A percentile compares a stretch with the other conserved stretches of the same genome.
These are phyloP conservation scores for Zootoca vivipara DNA, from an alignment of 2,113 vertebrate species.

Conservation along the genomic window DNA sequence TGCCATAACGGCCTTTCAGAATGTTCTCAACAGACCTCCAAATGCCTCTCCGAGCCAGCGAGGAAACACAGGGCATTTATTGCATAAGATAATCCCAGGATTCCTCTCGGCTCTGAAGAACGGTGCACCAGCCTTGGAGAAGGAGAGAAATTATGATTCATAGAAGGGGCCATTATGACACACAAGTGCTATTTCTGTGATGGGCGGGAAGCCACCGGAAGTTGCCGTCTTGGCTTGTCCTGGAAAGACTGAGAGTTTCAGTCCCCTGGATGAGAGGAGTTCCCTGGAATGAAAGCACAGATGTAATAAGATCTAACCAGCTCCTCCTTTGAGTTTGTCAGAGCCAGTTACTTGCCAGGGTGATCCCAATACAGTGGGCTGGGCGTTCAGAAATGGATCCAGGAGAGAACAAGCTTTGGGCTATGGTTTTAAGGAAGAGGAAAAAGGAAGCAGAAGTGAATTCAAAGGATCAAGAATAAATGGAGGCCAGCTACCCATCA, in stretches of 20 bases:
- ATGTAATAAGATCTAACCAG: not conserved
- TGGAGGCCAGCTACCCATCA: not conserved
- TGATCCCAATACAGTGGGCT: not conserved
- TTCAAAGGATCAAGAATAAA: not conserved
- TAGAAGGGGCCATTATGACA: not conserved
- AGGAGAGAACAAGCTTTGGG: no score
- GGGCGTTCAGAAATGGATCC: not conserved
- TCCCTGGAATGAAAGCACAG: not conserved
- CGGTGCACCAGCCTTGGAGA: not conserved
- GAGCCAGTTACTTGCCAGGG: not conserved
- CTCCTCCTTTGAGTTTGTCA: not conserved
- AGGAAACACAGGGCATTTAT: not conserved
- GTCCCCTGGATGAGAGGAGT: not conserved
- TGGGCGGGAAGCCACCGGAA: slow-evolving; percentile 15
- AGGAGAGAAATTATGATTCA: slow-evolving; percentile 19
- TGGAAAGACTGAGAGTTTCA: slow-evolving; percentile 15
- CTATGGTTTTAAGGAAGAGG: not conserved
- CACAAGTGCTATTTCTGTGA: slow-evolving; percentile 15
- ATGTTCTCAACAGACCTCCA: not conserved
- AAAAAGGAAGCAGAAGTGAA: not conserved
- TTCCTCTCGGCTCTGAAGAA: not conserved
- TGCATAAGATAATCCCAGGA: slow-evolving; percentile 6
- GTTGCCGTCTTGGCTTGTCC: not conserved
- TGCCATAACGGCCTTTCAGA: not conserved
- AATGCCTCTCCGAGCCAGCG: not conserved